Percentiles rank a stretch among this genome's conserved stretches.
phyloP scores from a whole-genome alignment of 2,113 vertebrate species.

The Oophaga pumilio region DNA sequence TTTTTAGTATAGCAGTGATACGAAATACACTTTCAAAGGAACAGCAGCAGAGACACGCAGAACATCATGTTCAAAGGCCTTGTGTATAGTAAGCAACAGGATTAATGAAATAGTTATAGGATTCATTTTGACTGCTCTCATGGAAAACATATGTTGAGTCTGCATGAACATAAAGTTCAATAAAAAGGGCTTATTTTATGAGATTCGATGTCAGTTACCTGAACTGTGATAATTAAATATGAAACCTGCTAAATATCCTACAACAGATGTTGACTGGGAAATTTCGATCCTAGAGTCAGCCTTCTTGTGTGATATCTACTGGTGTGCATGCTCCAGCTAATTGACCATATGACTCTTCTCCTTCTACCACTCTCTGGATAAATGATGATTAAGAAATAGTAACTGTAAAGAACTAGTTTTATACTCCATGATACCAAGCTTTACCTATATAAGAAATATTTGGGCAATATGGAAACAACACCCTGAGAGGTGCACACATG shows the following conservation, averaged over 20 bases:
- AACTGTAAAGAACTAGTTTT: not conserved
- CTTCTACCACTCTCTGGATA: not conserved
- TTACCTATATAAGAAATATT: too few relatives aligned
- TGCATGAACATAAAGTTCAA: conserved; percentile 13
- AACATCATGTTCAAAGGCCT: conserved; percentile 40
- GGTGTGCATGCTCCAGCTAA: not conserved
- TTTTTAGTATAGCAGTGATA: conserved; percentile 29
- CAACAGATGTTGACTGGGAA: not conserved
- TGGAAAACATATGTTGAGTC: conserved; percentile 42
- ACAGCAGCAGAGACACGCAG: conserved; percentile 17
- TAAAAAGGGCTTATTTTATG: conserved; percentile 33
- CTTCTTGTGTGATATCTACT: conserved; percentile 10
- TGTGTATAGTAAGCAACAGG: conserved; percentile 13
- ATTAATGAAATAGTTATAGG: not conserved
- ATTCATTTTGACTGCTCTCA: conserved; percentile 15
- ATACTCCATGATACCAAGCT: too few relatives aligned
- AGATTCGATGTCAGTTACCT: not conserved
- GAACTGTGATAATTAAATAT: conserved; percentile 27
- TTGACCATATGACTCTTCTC: not conserved
- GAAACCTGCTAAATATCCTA: not conserved
- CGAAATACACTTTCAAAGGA: conserved; percentile 44
- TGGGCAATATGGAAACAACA: too few relatives aligned
- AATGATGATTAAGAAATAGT: too few relatives aligned
- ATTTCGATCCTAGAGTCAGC: conserved; percentile 1
- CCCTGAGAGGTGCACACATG: too few relatives aligned